phyloP scores from a whole-genome alignment of 92 coral and sea anemone species.

The Heliopora coerulea region DNA sequence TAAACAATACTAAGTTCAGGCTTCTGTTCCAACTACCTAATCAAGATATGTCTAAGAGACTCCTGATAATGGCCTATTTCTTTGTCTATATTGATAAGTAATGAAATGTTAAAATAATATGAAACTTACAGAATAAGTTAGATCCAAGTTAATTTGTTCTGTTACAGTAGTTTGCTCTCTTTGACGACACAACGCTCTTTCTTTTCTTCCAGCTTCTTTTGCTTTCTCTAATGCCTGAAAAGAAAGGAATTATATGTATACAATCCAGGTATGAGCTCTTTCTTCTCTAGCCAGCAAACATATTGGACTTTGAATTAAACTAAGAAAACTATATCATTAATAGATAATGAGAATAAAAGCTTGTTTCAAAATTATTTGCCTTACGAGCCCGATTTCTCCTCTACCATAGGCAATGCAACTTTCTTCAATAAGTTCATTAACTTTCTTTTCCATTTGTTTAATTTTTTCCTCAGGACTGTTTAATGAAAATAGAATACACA shows the following conservation, averaged over 20 bases:
- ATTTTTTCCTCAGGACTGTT: slow-evolving; percentile 97
- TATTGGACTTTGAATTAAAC: background rate
- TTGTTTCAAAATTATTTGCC: no score
- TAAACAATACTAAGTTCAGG: no score
- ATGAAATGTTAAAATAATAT: no score
- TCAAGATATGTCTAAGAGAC: no score
- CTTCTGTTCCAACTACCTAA: no score
- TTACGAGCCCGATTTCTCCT: slow-evolving; percentile 77
- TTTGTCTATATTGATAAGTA: no score
- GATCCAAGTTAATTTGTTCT: slow-evolving; percentile 92
- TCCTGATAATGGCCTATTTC: no score
- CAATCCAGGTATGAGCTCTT: no score
- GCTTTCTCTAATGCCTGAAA: slow-evolving; percentile 93
- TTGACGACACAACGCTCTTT: slow-evolving; percentile 90
- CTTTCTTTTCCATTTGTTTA: slow-evolving; percentile 94
- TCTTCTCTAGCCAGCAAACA: no score
- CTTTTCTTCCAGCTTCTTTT: slow-evolving; percentile 98
- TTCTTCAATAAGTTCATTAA: slow-evolving; percentile 92
- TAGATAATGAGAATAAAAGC: no score
- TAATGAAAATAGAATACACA: no score
- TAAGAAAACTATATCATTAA: background rate
- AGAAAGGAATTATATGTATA: no score
- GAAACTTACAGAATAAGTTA: slow-evolving; percentile 89
- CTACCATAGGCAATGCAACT: slow-evolving; percentile 94
- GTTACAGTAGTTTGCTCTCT: slow-evolving; percentile 88